Evolutionary conservation across 2,888 invertebrate species (phyloP).

Genomic region (Leptinotarsa juncta): DNA sequence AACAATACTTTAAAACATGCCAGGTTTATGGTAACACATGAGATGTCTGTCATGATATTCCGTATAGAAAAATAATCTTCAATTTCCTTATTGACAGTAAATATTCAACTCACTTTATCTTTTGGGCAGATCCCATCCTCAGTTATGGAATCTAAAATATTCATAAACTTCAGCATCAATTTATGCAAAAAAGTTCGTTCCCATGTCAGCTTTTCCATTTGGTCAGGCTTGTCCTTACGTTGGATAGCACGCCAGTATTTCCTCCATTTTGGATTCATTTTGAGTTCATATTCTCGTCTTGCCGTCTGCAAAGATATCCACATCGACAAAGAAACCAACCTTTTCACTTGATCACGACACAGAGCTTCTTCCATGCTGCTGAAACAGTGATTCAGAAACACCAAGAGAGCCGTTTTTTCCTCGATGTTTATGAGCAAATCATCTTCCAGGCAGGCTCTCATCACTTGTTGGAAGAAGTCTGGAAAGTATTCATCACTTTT

Average conservation of each 20-base stretch:
- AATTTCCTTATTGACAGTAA: no score
- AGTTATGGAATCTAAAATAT: constrained; percentile 80
- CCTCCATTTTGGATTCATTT: constrained; percentile 86
- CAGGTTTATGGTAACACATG: no score
- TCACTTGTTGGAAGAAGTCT: constrained; percentile 84
- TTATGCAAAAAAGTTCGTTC: constrained; percentile 87
- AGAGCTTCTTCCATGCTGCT: constrained; percentile 97
- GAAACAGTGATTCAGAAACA: constrained; percentile 96
- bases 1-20: no score
- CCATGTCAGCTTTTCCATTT: constrained; percentile 79
- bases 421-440: constrained; percentile 68
- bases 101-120: constrained; percentile 68
- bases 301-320: constrained; percentile 90
- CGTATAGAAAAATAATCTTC: no score
- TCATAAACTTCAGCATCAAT: constrained; percentile 89
- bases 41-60: no score
- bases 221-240: constrained; percentile 83
- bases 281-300: constrained; percentile 87
- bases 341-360: constrained; percentile 89
- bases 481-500: constrained; percentile 81
- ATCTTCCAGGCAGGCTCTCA: constrained; percentile 79
- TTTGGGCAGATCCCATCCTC: constrained; percentile 71
- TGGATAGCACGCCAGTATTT: constrained; percentile 92
- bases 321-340: constrained; percentile 91
- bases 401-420: constrained; percentile 89